Evolutionary conservation across 2,797 vertebrate genomes (phyloP).

Genomic region (Ciconia nigra): DNA sequence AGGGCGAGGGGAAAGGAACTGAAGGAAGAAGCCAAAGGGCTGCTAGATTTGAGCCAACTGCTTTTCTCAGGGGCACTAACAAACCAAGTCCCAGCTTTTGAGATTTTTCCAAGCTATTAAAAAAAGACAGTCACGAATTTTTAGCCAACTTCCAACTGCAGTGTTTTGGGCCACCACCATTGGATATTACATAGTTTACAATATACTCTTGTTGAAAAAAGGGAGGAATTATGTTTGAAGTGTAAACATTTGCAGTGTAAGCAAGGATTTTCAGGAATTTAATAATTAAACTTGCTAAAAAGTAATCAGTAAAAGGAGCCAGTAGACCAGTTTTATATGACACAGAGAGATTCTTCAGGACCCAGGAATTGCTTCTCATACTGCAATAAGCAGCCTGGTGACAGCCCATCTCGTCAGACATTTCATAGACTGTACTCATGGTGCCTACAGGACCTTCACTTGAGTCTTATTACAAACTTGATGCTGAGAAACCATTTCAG

Average conservation of each 20-base stretch:
- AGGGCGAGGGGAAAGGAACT: background rate
- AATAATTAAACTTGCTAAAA: background rate
- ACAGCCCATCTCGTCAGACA: background rate
- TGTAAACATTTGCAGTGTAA: background rate
- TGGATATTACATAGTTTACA: background rate
- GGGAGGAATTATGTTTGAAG: background rate
- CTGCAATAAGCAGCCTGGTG: background rate
- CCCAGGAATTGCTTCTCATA: fast-evolving
- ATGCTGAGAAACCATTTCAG: background rate
- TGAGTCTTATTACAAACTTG: fast-evolving
- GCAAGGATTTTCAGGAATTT: background rate
- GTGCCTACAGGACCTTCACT: background rate
- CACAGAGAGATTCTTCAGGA: background rate
- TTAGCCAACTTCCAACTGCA: background rate
- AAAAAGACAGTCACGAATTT: background rate
- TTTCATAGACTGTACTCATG: fast-evolving
- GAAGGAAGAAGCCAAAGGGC: background rate
- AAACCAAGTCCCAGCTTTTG: background rate
- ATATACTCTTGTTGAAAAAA: background rate
- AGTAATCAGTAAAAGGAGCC: background rate
- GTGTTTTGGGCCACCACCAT: background rate
- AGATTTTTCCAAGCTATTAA: background rate
- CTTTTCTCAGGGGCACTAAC: background rate
- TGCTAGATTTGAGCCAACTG: background rate
- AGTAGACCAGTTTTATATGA: fast-evolving